These are phyloP conservation scores for Hedychridium roseum DNA, from an alignment of 2,888 invertebrate genomes.

Conservation along the genomic window DNA sequence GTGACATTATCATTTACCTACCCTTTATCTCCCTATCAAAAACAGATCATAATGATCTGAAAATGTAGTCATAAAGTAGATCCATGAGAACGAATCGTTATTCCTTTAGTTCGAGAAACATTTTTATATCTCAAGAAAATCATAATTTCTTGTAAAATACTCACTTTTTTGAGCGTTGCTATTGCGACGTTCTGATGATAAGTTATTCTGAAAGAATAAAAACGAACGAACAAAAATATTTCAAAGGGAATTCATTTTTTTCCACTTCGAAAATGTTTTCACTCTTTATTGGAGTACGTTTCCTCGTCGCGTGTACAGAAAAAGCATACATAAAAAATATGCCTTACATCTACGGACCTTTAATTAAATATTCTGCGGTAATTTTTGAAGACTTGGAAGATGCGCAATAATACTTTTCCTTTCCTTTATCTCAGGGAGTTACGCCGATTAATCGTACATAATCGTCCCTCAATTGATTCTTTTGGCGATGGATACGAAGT, in stretches of 20 bases:
- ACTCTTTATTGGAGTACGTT: slow-evolving; percentile 43
- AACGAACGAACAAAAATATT: too few species aligned
- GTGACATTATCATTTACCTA: too few species aligned
- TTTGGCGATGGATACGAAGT: slow-evolving; percentile 55
- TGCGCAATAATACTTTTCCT: slow-evolving; percentile 57
- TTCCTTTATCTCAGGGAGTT: too few species aligned
- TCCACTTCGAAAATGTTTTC: slow-evolving; percentile 35
- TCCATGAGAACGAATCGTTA: too few species aligned
- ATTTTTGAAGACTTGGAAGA: slow-evolving; percentile 53
- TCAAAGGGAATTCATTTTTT: not conserved
- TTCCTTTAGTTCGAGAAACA: too few species aligned
- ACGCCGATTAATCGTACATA: not conserved
- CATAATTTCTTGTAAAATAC: too few species aligned
- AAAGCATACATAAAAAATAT: slow-evolving; percentile 65
- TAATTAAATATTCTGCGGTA: slow-evolving; percentile 33
- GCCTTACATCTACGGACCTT: slow-evolving; percentile 55
- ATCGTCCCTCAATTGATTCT: slow-evolving; percentile 15
- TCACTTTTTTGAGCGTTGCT: slow-evolving; percentile 4
- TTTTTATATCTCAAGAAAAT: too few species aligned
- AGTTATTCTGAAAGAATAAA: too few species aligned
- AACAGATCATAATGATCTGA: too few species aligned
- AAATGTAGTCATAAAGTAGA: too few species aligned
- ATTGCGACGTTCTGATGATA: too few species aligned
- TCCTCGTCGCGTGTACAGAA: slow-evolving; percentile 61
- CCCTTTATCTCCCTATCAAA: too few species aligned